These are phyloP conservation scores for Kryptopterus vitreolus DNA, from an alignment of 2,797 vertebrate species.

Conservation along the genomic window DNA sequence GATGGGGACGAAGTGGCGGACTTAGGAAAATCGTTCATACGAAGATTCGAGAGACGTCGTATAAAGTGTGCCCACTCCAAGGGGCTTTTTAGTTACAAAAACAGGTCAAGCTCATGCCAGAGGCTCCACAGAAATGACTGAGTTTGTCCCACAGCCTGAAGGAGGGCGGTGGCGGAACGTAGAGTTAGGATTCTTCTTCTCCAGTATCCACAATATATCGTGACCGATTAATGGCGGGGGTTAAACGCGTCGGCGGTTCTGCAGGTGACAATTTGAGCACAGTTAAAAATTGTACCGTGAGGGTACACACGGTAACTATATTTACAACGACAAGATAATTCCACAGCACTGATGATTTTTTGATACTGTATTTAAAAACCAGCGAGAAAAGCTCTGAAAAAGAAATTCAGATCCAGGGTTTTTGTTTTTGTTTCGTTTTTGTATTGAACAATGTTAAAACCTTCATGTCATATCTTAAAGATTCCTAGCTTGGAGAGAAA, in stretches of 20 bases:
- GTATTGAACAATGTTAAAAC: conserved; percentile 66
- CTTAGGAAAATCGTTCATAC: conserved; percentile 72
- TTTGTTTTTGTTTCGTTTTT: conserved; percentile 75
- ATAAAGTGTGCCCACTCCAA: conserved; percentile 77
- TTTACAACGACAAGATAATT: conserved; percentile 69
- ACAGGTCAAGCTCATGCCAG: conserved; percentile 72
- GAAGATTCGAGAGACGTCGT: conserved; percentile 75
- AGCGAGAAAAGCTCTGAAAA: conserved; percentile 88
- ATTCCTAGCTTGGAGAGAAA: conserved; percentile 45
- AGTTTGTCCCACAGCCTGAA: conserved; percentile 69
- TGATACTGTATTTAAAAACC: conserved; percentile 89
- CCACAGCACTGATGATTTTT: conserved; percentile 87
- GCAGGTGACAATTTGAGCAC: conserved; percentile 88
- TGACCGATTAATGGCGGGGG: conserved; percentile 58
- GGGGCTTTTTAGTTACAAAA: conserved; percentile 69
- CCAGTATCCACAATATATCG: conserved; percentile 63
- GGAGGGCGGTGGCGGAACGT: conserved; percentile 70
- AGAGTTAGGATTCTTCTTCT: conserved; percentile 69
- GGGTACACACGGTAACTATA: conserved; percentile 75
- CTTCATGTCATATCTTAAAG: conserved; percentile 59
- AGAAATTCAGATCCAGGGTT: conserved; percentile 75
- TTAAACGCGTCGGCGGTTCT: conserved; percentile 69
- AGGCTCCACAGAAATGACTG: conserved; percentile 74
- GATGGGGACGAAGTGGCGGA: conserved; percentile 70
- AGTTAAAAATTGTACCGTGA: conserved; percentile 82